Percentiles rank a stretch among this genome's conserved stretches.
Conservation (phyloP, 2,113 vertebrate species). For the Malurus elegans region DNA sequence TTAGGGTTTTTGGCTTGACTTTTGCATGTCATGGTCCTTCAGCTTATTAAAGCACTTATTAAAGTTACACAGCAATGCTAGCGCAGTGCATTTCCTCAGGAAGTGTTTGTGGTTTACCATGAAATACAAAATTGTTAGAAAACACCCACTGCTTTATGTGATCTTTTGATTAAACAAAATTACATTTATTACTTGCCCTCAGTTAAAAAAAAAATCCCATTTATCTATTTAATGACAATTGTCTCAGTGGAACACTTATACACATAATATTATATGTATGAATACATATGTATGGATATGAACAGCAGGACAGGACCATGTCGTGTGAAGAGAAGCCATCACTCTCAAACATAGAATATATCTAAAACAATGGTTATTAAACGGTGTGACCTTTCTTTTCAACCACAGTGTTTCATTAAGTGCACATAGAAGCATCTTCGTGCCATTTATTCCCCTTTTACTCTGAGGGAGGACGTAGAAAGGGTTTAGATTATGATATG, state of each 20-base stretch:
- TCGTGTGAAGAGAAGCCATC: background rate
- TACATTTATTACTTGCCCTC: background rate
- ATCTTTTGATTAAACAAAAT: conserved; percentile 17
- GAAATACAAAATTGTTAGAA: conserved; percentile 46
- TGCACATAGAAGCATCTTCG: background rate
- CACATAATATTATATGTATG: background rate
- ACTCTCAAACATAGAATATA: background rate
- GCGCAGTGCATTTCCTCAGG: conserved; percentile 67
- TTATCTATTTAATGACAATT: background rate
- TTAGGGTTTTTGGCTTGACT: background rate
- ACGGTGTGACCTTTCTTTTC: background rate
- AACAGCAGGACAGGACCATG: background rate
- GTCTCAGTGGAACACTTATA: background rate
- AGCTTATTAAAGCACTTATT: background rate
- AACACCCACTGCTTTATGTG: conserved; percentile 29
- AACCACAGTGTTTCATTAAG: background rate
- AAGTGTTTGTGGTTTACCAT: conserved; percentile 70
- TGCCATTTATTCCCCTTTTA: background rate
- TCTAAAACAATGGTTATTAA: background rate
- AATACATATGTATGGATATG: background rate
- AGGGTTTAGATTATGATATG: background rate
- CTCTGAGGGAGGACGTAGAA: background rate
- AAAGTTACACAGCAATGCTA: background rate
- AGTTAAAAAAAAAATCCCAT: background rate
- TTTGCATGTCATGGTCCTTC: background rate